These are phyloP conservation scores for Melieria crassipennis DNA, from an alignment of 2,888 invertebrate species.

Conservation along the genomic window DNA sequence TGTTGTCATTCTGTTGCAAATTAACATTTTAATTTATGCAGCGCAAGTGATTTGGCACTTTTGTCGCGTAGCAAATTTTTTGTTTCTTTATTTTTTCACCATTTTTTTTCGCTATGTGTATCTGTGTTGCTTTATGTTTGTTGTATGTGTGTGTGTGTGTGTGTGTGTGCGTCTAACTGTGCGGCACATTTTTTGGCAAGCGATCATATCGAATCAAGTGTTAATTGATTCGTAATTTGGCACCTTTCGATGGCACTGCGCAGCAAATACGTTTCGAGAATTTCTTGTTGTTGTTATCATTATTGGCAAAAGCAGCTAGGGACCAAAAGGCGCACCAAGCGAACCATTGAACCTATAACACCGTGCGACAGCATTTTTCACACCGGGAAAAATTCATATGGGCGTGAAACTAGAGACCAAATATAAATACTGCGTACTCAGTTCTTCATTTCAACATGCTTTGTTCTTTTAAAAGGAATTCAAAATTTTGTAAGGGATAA, in stretches of 20 bases:
- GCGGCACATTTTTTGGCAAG: slow-evolving; percentile 4
- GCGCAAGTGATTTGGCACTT: slow-evolving; percentile 15
- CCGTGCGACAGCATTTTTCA: too few relatives aligned
- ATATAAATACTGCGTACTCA: too few relatives aligned
- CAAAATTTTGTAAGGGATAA: too few relatives aligned
- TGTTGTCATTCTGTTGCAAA: not conserved
- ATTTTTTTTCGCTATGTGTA: not conserved
- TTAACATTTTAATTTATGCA: slow-evolving; percentile 36
- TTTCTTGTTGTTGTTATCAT: too few relatives aligned
- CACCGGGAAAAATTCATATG: too few relatives aligned
- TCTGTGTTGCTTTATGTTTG: not conserved
- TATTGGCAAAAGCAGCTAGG: too few relatives aligned
- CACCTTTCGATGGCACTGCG: not conserved
- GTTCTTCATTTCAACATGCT: too few relatives aligned
- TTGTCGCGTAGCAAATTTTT: not conserved
- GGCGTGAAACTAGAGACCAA: too few relatives aligned
- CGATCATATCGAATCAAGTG: slow-evolving; percentile 20
- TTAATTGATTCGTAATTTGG: slow-evolving; percentile 35
- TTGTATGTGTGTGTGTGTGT: not conserved
- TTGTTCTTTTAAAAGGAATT: too few relatives aligned
- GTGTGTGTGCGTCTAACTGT: not conserved
- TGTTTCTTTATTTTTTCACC: slow-evolving; percentile 7
- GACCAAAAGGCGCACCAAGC: too few relatives aligned
- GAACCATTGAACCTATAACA: too few relatives aligned
- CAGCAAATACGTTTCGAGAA: too few relatives aligned